Evolutionary conservation across 2,888 invertebrate genomes (phyloP).

Genomic region (Agonopterix arenella): DNA sequence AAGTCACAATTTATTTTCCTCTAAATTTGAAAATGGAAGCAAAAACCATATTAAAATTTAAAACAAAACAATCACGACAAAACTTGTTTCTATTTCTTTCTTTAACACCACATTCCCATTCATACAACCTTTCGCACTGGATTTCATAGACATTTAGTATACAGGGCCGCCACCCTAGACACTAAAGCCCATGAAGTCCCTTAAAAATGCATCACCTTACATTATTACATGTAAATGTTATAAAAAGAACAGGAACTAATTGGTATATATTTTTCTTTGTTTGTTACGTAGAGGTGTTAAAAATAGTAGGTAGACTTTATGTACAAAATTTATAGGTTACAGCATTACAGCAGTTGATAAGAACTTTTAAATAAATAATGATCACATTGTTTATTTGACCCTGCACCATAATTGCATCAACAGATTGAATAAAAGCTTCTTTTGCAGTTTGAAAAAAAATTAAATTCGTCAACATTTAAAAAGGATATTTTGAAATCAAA

Average conservation of each 20-base stretch:
- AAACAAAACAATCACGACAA: neutral
- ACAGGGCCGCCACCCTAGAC: constrained; percentile 60
- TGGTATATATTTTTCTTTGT: no score
- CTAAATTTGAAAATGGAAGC: neutral
- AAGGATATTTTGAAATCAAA: no score
- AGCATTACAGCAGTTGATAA: no score
- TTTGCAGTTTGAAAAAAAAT: no score
- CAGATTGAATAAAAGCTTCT: no score
- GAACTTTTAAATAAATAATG: no score
- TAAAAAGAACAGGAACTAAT: constrained; percentile 4
- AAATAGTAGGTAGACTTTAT: no score
- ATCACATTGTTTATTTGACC: no score
- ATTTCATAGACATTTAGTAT: constrained; percentile 29
- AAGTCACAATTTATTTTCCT: neutral
- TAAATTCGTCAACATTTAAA: no score
- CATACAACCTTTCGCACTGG: constrained; percentile 17
- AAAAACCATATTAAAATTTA: neutral
- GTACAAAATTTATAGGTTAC: no score
- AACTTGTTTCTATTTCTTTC: constrained; percentile 14
- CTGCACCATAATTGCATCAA: no score
- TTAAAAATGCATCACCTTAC: constrained; percentile 22
- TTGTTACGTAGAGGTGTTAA: no score
- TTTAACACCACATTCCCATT: constrained; percentile 6
- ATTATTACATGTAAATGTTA: constrained; percentile 20
- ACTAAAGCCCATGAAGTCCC: constrained; percentile 31